A percentile compares a stretch with the other conserved stretches of the same genome.
phyloP scores from a whole-genome alignment of 2,113 vertebrate genomes.

The Boleophthalmus pectinirostris region DNA sequence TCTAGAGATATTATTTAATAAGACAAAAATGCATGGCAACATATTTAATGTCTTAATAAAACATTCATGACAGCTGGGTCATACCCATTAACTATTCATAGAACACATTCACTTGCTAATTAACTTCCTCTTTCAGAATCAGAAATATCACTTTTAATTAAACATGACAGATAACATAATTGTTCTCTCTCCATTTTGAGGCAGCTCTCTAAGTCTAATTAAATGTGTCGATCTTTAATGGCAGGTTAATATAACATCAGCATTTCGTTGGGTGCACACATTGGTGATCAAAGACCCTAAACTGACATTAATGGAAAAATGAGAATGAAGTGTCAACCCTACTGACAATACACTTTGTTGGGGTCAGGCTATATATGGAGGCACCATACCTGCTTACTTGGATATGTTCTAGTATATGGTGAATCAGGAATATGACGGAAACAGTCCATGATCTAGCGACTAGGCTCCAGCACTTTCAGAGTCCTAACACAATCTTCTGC shows the following conservation, averaged over 20 bases:
- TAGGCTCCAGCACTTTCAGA: no score
- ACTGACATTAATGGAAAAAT: no score
- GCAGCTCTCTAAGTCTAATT: background rate
- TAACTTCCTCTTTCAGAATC: background rate
- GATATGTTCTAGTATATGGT: no score
- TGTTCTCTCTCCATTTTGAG: background rate
- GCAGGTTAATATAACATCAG: background rate
- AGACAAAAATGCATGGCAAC: background rate
- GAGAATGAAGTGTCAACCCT: no score
- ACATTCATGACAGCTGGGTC: background rate
- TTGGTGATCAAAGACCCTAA: no score
- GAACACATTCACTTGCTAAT: background rate
- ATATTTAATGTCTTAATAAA: background rate
- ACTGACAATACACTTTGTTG: no score
- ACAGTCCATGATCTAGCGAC: no score
- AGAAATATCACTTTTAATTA: constrained; percentile 9
- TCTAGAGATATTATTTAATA: constrained; percentile 13
- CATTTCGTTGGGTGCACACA: background rate
- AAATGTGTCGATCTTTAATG: background rate
- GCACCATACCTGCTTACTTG: no score
- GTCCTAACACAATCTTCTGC: no score
- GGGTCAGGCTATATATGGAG: no score
- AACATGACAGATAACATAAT: constrained; percentile 8
- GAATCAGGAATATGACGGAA: no score
- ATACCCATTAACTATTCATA: background rate